These are phyloP conservation scores for Anticlea derivata DNA, from an alignment of 2,888 invertebrate genomes.

Conservation along the genomic window DNA sequence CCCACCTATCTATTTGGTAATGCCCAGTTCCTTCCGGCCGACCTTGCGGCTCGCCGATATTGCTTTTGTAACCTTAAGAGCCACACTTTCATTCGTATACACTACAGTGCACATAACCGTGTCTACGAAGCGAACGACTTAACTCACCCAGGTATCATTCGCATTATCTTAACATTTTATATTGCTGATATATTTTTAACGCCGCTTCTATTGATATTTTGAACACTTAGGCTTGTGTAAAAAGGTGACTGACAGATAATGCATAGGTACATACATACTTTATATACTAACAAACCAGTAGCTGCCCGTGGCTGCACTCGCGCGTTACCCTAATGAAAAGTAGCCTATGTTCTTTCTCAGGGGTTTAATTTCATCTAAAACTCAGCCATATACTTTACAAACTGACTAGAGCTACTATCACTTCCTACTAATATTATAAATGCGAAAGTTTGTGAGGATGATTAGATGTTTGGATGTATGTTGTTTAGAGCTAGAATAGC, in stretches of 20 bases:
- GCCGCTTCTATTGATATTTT: constrained; percentile 4
- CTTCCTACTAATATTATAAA: too few species aligned
- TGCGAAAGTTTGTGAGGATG: too few species aligned
- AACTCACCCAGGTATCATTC: constrained; percentile 8
- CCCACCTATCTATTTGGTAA: constrained; percentile 71
- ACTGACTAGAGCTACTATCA: too few species aligned
- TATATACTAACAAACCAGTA: too few species aligned
- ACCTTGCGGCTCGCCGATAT: constrained; percentile 69
- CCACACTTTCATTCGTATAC: constrained; percentile 25
- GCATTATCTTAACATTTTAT: constrained; percentile 20
- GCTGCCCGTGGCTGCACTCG: too few species aligned
- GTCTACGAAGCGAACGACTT: constrained; percentile 7
- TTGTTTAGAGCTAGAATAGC: too few species aligned
- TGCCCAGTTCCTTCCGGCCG: constrained; percentile 71
- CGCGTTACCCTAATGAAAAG: too few species aligned
- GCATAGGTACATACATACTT: too few species aligned
- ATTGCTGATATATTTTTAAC: constrained; percentile 8
- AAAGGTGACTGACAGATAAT: constrained; percentile 13
- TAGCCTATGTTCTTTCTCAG: too few species aligned
- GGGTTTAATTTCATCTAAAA: not conserved
- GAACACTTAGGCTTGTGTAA: constrained; percentile 1
- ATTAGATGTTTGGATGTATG: too few species aligned
- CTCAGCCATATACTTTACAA: too few species aligned
- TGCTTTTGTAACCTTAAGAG: constrained; percentile 45
- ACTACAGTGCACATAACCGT: constrained; percentile 1